Base-by-base conservation (phyloP, 2,113 vertebrate genomes). In the Oryzias melastigma region DNA sequence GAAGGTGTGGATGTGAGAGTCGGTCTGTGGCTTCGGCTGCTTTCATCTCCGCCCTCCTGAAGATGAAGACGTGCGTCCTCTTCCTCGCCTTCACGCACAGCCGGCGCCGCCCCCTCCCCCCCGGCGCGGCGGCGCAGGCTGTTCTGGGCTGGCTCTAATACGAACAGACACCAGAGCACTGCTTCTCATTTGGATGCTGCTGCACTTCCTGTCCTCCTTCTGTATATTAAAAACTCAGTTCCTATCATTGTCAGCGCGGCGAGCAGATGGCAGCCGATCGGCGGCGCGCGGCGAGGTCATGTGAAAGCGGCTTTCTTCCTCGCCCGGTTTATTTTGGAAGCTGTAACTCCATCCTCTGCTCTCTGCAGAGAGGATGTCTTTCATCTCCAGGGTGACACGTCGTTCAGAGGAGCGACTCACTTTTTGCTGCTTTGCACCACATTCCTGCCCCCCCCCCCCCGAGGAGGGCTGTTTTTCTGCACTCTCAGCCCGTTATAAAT, bases 401-500 rank as follows among this genome's bases (percentile, higher is more conserved):
- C 75, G 77, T 79, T 71, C 54, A 67, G 45, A 75, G 65, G 70
- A 78, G 82, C 60, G 73, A 78, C 44, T 46, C 14, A 8, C 24
- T 77, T 68, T 65, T 69, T 61, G 46, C 52, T 47, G 29, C 77
- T 84, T 87, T 77, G 64, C 81, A 82, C 80, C 76, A 77, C 58
- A 65, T 80, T 81, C 78, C 77, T 57, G 71, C 68, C 20, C 81
- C 71, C 66, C 81, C 60, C 62, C 58, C 2, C 35, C 8, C 1
- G 35, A 35, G 29, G 35, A 61, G 52, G 77, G 71, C 80, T 83
- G 62, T 67, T 64, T 75, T 87, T 88, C 52, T 79, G 73, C 63
- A 6, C 64, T 78, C 84, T 85, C 65, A 62, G 66, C 81, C 73
- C 74, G 52, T 85, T 88, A 91, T 87, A 89, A 92, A 92, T 91